Base-by-base conservation (phyloP, 2,797 vertebrate species). In the Gobionotothen gibberifrons region DNA sequence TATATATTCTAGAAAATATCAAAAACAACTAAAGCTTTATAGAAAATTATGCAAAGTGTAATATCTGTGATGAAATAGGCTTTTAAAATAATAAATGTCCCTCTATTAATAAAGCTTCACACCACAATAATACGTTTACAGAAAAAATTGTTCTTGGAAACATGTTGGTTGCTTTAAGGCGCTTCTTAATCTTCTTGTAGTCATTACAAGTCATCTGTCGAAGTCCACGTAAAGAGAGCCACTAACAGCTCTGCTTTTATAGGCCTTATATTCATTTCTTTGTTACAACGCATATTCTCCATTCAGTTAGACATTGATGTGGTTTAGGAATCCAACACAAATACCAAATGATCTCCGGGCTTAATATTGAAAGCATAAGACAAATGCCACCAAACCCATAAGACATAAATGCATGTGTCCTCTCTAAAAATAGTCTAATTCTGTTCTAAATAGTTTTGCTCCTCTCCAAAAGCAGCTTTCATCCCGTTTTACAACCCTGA, bases 401-500 rank as follows among this genome's bases (percentile, higher is more conserved):
- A 39, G 9, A 42, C 53, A 54, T 52, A 51, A 19, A 17, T 42
- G 19, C 32, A 36, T 3, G 22, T 59, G 29, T 65, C 58, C 49
- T 58, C 32, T 40, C 40, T 47, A 29, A 48, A 52, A 65, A 62
- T 16, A n/a, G 9, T 22, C 19, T 48, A 49, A 79, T 29, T 73
- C 54, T 51, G 51, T 7, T 76, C 70, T 51, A 72, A 74, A 79
- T 69, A 69, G 64, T 80, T 85, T 72, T 44, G 13, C 54, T 69
- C 46, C 59, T 61, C 59, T 61, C 54, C 51, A 65, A 82, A 85
- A 76, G 71, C 75, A 65, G 73, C 79, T 82, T 83, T 86, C 5
- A 84, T 74, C 26, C 68, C 69, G 40, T 68, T 83, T 72, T 64
- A 81, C 54, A 79, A 77, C 39, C 61, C 62, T 71, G 75, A 86